Conservation (phyloP, 2,797 vertebrate species). For the Apogon talboti region DNA sequence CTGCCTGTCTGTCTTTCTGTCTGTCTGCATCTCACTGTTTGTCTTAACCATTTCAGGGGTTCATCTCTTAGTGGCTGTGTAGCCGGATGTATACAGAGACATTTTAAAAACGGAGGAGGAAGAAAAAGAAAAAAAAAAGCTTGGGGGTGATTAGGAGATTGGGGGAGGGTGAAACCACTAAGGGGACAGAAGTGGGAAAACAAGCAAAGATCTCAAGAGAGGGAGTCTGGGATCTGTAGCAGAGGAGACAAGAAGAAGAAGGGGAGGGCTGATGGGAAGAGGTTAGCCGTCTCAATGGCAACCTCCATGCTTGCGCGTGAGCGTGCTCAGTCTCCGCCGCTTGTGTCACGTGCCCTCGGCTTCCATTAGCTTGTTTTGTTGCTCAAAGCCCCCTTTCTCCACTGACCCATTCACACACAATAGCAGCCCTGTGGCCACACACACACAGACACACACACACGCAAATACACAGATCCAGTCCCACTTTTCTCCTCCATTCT, state of each 20-base stretch:
- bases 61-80: conserved; percentile 76
- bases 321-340: conserved; percentile 14
- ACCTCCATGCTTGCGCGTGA: conserved; percentile 34
- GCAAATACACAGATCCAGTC: conserved; percentile 45
- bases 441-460: conserved; percentile 39
- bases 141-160: conserved; percentile 38
- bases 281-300: conserved; percentile 62
- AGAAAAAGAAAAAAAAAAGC: conserved; percentile 30
- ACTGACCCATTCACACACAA: conserved; percentile 83
- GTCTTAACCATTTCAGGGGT: conserved; percentile 70
- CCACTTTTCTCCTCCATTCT: conserved; percentile 43
- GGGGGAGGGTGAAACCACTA: conserved; percentile 23
- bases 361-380: conserved; percentile 85
- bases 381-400: conserved; percentile 83
- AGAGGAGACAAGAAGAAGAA: conserved; percentile 1
- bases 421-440: conserved; percentile 73
- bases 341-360: conserved; percentile 72
- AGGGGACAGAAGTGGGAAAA: conserved; percentile 47
- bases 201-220: conserved; percentile 40
- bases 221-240: conserved; percentile 35
- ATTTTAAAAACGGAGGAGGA: conserved; percentile 43
- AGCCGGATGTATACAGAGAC: conserved; percentile 69
- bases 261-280: conserved; percentile 43
- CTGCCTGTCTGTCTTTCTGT: conserved; percentile 12
- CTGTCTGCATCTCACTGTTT: conserved; percentile 55